Base-by-base conservation (phyloP, 2,113 vertebrate genomes). In the Megalops atlanticus region DNA sequence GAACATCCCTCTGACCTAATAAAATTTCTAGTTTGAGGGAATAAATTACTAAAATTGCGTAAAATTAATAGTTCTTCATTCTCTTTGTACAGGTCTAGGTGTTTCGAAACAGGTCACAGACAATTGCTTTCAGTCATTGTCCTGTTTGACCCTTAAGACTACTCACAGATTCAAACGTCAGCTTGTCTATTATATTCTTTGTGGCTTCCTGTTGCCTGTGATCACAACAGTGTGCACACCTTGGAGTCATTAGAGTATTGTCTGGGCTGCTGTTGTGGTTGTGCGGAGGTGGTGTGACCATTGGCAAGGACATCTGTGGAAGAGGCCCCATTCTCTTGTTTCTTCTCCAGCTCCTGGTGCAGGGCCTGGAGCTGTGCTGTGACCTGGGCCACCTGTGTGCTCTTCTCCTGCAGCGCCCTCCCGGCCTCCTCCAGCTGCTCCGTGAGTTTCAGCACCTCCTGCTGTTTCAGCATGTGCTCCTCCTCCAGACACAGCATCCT, bases 221-320 rank as follows among this genome's bases (percentile, higher is more conserved):
- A 11, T 90, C 71, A 90, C 14, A 90, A 36, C 27, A 89, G 82
- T n/a, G 82, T 82, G 31, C 89, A 90, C 21, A 88, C 75, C 54
- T 79, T 87, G 27, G 89, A 89, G 78, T 78, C 77, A 39, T 58
- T 45, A 31, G 43, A 64, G 16, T 79, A 15, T 1, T 78, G 41
- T 21, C 14, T 18, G 5, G 81, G 40, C 71, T 10, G 58, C 16
- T 36, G 75, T 1, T 58, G 81, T 12, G 81, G 31, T 7, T 74
- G 33, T 10, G 45, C 0, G 10, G n/a, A n/a, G n/a, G 15, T 36
- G 7, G 73, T 43, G 36, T 87, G 84, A 12, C 81, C 81, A 1
- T 85, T 87, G 10, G 47, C 74, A 8, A 58, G 78, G 15, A 58
- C 47, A n/a, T 73, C 79, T 36, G 45, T n/a, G 2, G 33, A 12